Evolutionary conservation across 2,888 invertebrate genomes (phyloP), one percentile per base, ranked within the genome.

Genomic region (Carabus problematicus): DNA sequence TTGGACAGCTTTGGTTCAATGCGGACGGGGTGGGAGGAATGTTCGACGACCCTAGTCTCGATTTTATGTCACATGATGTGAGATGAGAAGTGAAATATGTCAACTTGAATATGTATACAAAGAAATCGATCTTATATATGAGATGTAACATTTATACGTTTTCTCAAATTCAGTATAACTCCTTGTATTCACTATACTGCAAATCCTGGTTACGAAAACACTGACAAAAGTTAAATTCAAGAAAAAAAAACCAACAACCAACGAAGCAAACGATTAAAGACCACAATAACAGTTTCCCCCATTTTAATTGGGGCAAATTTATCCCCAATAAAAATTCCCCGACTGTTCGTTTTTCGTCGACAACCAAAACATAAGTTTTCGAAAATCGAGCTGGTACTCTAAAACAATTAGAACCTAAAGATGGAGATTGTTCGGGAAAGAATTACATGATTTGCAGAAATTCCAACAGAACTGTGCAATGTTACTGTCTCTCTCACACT

Each of bases 401-500:
- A 64, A 64, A 64, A 64, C 64, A 64, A 64, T 64, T 64, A 64
- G 55, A 64, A 64, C 56, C 49, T 45, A 18, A 64, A 64, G 55
- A 64, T 29, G 64, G 64, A 55, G 64, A 11, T 19, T 14, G 42
- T 55, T 56, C 19, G 19, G 18, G 55, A 64, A 64, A 64, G 64
- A 64, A 64, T 64, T 64, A 64, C 64, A 64, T 55, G 64, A 64
- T 64, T 64, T 64, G 55, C 64, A 64, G 45, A 45, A 45, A 29
- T 29, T 29, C 14, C 11, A 45, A 14, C 11, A 45, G n/a, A 45
- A 45, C 43, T 49, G 7, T 63, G 54, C 52, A 52, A 40, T 63
- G 49, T 14, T 63, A 39, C 29, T 12, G 6, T 8, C 12, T 45
- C 47, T 47, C 39, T 61, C 39, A 29, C 11, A 16, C 45, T 47